Evolutionary conservation across 2,888 invertebrate species (phyloP).

Genomic region (Drosophila trichaetosa): DNA sequence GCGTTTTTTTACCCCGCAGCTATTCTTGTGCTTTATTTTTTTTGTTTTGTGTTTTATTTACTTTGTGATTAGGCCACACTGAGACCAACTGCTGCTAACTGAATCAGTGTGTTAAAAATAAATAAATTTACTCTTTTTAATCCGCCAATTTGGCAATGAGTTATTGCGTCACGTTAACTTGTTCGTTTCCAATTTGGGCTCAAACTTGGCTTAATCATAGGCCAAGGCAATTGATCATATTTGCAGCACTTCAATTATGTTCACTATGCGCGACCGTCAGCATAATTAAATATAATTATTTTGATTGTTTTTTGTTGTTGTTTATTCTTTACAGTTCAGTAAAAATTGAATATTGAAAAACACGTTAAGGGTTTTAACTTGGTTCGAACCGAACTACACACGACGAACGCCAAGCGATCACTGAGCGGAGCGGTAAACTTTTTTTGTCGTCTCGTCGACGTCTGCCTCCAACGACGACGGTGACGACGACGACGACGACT

Average conservation of each 20-base stretch:
- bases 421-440: slow-evolving; percentile 50
- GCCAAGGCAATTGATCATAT: slow-evolving; percentile 36
- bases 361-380: not conserved
- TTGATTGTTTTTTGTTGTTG: slow-evolving; percentile 6
- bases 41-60: slow-evolving; percentile 12
- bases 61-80: slow-evolving; percentile 8
- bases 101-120: not conserved
- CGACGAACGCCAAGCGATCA: slow-evolving; percentile 65
- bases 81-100: slow-evolving; percentile 24
- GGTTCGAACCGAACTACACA: slow-evolving; percentile 51
- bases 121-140: slow-evolving; percentile 18
- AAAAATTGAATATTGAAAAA: not conserved
- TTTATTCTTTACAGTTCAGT: slow-evolving; percentile 25
- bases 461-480: not conserved
- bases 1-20: slow-evolving; percentile 16
- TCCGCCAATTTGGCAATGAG: slow-evolving; percentile 9
- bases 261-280: slow-evolving; percentile 7
- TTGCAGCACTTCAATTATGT: slow-evolving; percentile 27
- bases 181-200: slow-evolving; percentile 18
- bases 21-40: slow-evolving; percentile 18
- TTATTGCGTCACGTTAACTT: slow-evolving; percentile 18
- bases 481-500: not conserved
- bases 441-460: slow-evolving; percentile 24
- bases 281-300: slow-evolving; percentile 12
- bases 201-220: slow-evolving; percentile 21